These are phyloP conservation scores for Spermophilus dauricus DNA, from an alignment of 2,113 vertebrate species.

Conservation along the genomic window DNA sequence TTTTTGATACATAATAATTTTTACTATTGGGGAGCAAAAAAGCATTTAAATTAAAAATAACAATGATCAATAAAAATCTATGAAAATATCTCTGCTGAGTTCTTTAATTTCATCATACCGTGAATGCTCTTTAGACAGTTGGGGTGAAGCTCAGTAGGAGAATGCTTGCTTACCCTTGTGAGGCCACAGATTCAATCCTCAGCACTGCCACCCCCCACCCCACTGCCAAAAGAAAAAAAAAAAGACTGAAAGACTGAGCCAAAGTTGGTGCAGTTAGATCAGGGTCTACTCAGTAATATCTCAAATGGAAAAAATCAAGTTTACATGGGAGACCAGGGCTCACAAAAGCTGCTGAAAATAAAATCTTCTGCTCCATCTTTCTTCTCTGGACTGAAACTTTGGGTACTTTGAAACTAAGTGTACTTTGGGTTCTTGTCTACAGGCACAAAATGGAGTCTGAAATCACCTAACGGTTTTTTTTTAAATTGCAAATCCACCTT, in stretches of 20 bases:
- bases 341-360: not conserved
- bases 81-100: not conserved
- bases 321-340: not conserved
- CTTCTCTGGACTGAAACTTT: not conserved
- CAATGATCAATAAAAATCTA: not conserved
- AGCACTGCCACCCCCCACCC: not conserved
- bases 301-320: not conserved
- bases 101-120: conserved; percentile 10
- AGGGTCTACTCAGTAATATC: not conserved
- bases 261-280: not conserved
- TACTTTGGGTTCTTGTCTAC: not conserved
- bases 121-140: not conserved
- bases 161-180: not conserved
- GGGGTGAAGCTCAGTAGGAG: not conserved
- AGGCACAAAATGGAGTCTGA: not conserved
- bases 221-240: too few species aligned
- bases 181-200: not conserved
- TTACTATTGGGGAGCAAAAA: conserved; percentile 32
- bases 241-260: not conserved
- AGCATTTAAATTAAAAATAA: conserved; percentile 23
- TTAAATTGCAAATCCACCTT: conserved; percentile 30
- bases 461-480: not conserved
- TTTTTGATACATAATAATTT: conserved; percentile 48
- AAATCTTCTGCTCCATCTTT: not conserved
- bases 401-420: not conserved